Evolutionary conservation across 2,888 invertebrate species (phyloP).

Genomic region (Stenolophus ochropezus): DNA sequence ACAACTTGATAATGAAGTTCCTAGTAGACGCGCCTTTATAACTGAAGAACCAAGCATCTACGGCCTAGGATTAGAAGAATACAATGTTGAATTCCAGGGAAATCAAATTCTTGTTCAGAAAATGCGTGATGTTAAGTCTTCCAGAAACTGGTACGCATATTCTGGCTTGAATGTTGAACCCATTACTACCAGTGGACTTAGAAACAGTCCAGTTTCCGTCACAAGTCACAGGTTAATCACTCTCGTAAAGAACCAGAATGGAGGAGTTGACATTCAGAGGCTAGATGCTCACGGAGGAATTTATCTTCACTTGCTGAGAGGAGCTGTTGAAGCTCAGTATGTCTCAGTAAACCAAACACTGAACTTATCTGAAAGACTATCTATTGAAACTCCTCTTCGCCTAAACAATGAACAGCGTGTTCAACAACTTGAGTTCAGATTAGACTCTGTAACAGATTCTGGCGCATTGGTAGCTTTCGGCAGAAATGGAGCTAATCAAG

Average conservation of each 20-base stretch:
- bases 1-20: constrained; percentile 63
- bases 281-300: constrained; percentile 66
- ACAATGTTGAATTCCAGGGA: constrained; percentile 67
- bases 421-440: constrained; percentile 47
- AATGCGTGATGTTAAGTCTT: constrained; percentile 67
- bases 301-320: constrained; percentile 65
- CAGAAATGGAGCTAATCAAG: constrained; percentile 67
- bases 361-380: constrained; percentile 65
- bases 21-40: constrained; percentile 66
- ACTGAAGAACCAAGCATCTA: constrained; percentile 70
- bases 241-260: constrained; percentile 63
- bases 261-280: constrained; percentile 62
- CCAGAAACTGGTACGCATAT: constrained; percentile 66
- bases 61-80: constrained; percentile 69
- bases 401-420: constrained; percentile 59
- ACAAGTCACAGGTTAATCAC: constrained; percentile 66
- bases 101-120: constrained; percentile 68
- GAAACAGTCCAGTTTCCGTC: constrained; percentile 66
- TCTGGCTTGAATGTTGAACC: constrained; percentile 66
- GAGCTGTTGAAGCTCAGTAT: constrained; percentile 69
- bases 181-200: constrained; percentile 67
- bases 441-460: constrained; percentile 35
- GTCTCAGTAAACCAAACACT: constrained; percentile 72
- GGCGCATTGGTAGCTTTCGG: constrained; percentile 68
- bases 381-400: constrained; percentile 63